A percentile compares a stretch with the other conserved stretches of the same genome.
These are phyloP conservation scores for Semnopithecus entellus DNA, from an alignment of 2,113 vertebrate genomes.

Conservation along the genomic window DNA sequence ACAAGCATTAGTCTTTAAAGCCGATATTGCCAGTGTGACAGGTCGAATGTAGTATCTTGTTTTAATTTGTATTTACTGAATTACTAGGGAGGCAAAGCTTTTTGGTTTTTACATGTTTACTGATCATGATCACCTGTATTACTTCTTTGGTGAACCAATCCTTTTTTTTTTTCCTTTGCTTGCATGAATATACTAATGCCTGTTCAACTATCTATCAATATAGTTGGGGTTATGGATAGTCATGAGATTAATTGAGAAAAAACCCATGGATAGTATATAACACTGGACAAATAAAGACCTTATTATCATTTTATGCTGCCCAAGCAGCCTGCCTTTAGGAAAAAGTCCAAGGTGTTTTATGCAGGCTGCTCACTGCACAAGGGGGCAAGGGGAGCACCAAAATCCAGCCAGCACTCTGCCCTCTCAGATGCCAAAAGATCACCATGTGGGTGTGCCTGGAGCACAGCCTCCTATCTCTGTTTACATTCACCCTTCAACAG, in stretches of 20 bases:
- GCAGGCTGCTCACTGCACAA: not conserved
- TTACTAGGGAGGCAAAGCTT: not conserved
- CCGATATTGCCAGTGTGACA: not conserved
- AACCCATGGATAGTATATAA: too few species aligned
- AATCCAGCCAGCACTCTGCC: not conserved
- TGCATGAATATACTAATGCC: not conserved
- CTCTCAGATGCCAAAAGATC: too few species aligned
- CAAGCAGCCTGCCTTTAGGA: not conserved
- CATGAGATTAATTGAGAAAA: not conserved
- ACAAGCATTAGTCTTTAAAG: not conserved
- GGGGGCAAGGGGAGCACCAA: rapidly evolving
- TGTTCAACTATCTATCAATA: too few species aligned
- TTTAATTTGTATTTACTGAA: too few species aligned
- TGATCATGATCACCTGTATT: not conserved
- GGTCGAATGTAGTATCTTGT: not conserved
- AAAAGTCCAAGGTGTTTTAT: not conserved
- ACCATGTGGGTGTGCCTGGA: rapidly evolving
- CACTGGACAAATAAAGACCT: too few species aligned
- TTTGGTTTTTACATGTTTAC: not conserved
- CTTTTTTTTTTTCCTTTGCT: not conserved
- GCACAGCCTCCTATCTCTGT: too few species aligned
- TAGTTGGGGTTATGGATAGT: not conserved
- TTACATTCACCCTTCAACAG: rapidly evolving
- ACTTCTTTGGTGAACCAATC: not conserved
- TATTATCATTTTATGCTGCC: not conserved